Base-by-base conservation (phyloP, 2,113 vertebrate genomes). In the Dipodomys stephensi region DNA sequence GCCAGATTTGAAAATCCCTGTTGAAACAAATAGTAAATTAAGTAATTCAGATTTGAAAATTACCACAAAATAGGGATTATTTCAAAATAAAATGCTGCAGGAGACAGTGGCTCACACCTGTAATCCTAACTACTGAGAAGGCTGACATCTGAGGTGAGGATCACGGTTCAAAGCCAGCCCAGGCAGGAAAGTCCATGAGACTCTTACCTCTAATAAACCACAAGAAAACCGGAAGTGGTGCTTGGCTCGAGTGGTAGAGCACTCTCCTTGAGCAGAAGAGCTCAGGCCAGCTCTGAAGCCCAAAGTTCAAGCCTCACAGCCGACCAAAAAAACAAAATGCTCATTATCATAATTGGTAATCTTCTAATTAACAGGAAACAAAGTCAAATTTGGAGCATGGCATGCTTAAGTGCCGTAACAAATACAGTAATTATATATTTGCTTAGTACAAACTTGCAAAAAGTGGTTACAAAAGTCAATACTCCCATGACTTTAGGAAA, bases 1-100 rank as follows among this genome's bases (percentile, higher is more conserved):
- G 27, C n/a, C 71, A 65, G 44, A 12, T 39, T 76, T 46, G 28
- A n/a, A 53, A 78, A 28, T 3, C 39, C 7, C 15, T 85, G 22
- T 39, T 77, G 57, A 89, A 92, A 60, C 73, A 32, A 89, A 65
- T 60, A 72, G 6, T 18, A 71, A 94, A 88, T 46, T 67, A 83
- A 3, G 18, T 35, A 67, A 83, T 39, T 27, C 77, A 32, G 62
- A 35, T 53, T 30, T n/a, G 30, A 80, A 72, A 80, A 44, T 32
- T 78, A n/a, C 7, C 25, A 69, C 28, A 80, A 53, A 68, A 57
- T 83, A 3, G 3, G 65, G 73, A 83, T 64, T 46, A 44, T 39
- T 86, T 39, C 5, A 39, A 28, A 35, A 32, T 35, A 79, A 91
- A 72, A 69, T 74, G 18, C 4, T 39, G 3, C 39, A 5, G 39